Conservation (phyloP, 2,797 vertebrate genomes). For the Hyperoplus immaculatus region DNA sequence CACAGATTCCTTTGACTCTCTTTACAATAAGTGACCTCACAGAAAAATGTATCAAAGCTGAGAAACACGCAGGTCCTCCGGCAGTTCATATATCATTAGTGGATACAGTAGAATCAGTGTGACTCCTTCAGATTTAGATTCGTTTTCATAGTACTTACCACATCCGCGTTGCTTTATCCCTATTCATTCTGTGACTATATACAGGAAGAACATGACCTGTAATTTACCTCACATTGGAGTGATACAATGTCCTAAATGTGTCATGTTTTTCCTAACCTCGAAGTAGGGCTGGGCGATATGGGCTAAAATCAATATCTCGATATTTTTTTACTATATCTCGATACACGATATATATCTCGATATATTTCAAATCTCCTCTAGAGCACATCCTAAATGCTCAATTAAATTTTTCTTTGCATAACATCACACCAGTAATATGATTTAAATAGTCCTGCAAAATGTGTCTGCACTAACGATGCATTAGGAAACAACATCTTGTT, state of each 20-base stretch:
- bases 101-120: conserved; percentile 11
- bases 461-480: no score
- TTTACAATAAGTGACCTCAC: conserved; percentile 17
- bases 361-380: no score
- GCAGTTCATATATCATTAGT: neutral
- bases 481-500: no score
- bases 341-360: no score
- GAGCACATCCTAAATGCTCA: no score
- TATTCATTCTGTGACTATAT: neutral
- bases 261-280: conserved; percentile 86
- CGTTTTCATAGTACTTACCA: conserved; percentile 17
- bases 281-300: conserved; percentile 76
- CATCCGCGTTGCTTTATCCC: neutral
- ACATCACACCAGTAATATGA: no score
- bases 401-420: no score
- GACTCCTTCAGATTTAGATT: conserved; percentile 28
- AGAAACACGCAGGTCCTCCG: neutral
- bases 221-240: neutral
- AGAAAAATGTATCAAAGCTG: conserved; percentile 23
- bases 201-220: neutral
- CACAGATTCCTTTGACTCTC: neutral
- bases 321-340: no score
- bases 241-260: no score
- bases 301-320: no score
- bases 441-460: no score